Evolutionary conservation across 2,888 invertebrate species (phyloP).

Genomic region (Encarsia formosa): DNA sequence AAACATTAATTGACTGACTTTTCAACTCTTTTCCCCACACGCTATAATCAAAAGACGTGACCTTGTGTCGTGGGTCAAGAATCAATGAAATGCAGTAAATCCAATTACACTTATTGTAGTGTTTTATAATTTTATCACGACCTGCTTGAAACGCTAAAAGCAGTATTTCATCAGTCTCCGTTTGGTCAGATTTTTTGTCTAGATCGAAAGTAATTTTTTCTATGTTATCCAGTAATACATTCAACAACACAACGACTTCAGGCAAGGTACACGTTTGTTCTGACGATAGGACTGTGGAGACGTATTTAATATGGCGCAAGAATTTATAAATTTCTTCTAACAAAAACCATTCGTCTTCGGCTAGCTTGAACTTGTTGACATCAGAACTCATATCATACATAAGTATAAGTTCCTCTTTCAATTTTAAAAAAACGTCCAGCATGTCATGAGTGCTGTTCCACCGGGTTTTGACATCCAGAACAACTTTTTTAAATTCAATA

Average conservation of each 20-base stretch:
- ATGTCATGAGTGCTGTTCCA: constrained; percentile 2
- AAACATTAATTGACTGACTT: background rate
- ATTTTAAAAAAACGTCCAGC: background rate
- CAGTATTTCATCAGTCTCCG: constrained; percentile 13
- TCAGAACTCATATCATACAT: background rate
- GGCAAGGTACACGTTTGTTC: constrained; percentile 28
- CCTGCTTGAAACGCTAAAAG: no score
- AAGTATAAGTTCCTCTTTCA: background rate
- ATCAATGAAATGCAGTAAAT: no score
- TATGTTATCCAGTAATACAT: constrained; percentile 19
- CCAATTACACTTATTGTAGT: no score
- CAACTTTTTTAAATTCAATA: background rate
- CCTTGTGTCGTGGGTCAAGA: no score
- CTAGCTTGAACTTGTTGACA: background rate
- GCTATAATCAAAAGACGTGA: background rate
- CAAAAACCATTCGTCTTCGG: constrained; percentile 21
- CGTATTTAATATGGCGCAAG: background rate
- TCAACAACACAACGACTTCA: constrained; percentile 16
- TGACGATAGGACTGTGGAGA: background rate
- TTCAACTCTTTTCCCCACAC: background rate
- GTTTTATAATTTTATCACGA: no score
- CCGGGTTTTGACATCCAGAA: background rate
- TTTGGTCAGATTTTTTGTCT: constrained; percentile 14
- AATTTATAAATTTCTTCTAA: constrained; percentile 19
- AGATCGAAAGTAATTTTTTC: no score